Conservation (phyloP, 92 coral and sea anemone genomes). For the Siderastrea siderea region DNA sequence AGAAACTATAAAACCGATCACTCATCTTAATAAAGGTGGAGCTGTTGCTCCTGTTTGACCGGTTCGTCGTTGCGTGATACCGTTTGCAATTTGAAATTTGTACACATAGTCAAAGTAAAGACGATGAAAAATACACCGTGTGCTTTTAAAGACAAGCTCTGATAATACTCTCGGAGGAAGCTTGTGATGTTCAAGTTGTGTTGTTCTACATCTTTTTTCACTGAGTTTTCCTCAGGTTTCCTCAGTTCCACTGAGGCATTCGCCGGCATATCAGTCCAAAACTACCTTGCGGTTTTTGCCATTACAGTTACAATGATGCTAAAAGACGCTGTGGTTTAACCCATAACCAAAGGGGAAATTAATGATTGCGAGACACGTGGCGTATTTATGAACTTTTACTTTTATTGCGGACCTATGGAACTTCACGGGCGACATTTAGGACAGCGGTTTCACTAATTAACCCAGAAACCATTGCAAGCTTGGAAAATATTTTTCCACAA, state of each 20-base stretch:
- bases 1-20: not conserved
- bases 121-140: no score
- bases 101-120: no score
- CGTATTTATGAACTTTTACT: not conserved
- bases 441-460: not conserved
- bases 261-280: not conserved
- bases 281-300: not conserved
- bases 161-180: no score
- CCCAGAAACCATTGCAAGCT: conserved; percentile 34
- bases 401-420: conserved; percentile 21
- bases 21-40: no score
- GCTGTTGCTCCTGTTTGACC: no score
- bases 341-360: not conserved
- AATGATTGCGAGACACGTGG: not conserved
- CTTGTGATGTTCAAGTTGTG: no score
- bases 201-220: no score
- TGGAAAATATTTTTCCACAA: not conserved
- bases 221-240: no score
- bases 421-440: not conserved
- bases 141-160: no score
- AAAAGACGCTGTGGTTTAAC: not conserved
- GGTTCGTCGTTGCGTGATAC: no score
- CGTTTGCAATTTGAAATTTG: no score
- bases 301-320: not conserved
- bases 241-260: no score